Conservation (phyloP, 2,113 vertebrate species). For the Eublepharis macularius region DNA sequence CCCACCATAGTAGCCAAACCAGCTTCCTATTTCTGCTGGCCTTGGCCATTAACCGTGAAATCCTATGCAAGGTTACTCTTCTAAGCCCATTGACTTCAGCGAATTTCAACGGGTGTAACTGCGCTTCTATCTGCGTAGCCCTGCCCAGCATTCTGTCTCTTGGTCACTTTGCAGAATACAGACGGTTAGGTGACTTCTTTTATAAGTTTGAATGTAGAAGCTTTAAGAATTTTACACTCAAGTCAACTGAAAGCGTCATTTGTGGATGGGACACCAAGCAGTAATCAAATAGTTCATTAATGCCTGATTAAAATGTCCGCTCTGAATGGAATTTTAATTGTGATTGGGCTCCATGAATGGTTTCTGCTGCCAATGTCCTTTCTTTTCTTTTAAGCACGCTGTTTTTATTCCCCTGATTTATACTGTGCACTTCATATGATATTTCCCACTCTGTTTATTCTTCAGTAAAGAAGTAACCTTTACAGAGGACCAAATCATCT, state of each 20-base stretch:
- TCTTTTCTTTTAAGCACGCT: neutral
- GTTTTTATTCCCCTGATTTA: neutral
- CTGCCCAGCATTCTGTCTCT: neutral
- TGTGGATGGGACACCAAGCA: neutral
- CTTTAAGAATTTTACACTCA: neutral
- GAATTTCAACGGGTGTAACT: too few species aligned
- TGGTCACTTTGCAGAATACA: neutral
- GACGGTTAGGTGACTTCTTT: neutral
- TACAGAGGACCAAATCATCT: too few species aligned
- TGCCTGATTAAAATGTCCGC: neutral
- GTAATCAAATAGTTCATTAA: conserved; percentile 8
- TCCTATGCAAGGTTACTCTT: too few species aligned
- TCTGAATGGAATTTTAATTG: neutral
- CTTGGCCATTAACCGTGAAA: too few species aligned
- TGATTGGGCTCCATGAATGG: neutral
- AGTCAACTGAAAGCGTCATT: neutral
- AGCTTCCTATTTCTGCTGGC: neutral
- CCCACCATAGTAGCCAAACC: neutral
- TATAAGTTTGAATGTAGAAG: neutral
- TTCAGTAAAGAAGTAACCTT: too few species aligned
- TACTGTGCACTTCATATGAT: neutral
- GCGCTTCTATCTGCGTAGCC: neutral
- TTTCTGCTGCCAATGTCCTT: neutral
- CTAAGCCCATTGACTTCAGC: too few species aligned
- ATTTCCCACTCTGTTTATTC: too few species aligned